Conservation (phyloP, 30 jellyfish, hydroid and myxozoan species). For the Morbakka virulenta region DNA sequence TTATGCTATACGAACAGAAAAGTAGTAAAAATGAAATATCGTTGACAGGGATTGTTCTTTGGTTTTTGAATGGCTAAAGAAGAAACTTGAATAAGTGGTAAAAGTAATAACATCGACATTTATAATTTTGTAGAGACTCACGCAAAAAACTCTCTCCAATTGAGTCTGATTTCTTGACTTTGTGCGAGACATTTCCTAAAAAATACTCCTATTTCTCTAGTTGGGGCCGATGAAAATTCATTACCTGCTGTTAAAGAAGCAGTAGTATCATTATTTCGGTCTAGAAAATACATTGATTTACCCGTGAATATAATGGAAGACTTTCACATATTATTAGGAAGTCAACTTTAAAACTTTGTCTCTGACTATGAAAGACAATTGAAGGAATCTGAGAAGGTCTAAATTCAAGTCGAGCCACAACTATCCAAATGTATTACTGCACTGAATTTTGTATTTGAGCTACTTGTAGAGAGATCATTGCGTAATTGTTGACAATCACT, state of each 20-base stretch:
- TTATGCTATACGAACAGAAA: constrained; percentile 1
- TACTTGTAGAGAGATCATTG: constrained; percentile 5
- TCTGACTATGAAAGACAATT: background rate
- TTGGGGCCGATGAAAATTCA: background rate
- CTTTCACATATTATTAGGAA: background rate
- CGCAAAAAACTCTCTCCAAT: background rate
- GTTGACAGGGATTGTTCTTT: background rate
- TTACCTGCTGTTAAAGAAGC: background rate
- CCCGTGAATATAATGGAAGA: background rate
- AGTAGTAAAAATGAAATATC: background rate
- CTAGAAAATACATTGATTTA: background rate
- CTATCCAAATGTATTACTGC: background rate
- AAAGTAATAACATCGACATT: background rate
- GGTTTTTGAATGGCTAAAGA: constrained; percentile 5
- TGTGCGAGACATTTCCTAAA: background rate
- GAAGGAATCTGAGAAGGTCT: background rate
- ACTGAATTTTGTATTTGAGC: background rate
- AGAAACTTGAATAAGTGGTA: constrained; percentile 1
- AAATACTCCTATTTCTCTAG: background rate
- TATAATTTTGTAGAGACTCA: constrained; percentile 2
- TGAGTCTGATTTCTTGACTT: background rate
- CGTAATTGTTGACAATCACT: background rate
- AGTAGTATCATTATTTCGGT: background rate
- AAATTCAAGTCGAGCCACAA: background rate
- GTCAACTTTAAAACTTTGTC: background rate